Percentiles rank a stretch among this genome's conserved stretches.
Evolutionary conservation across 2,888 invertebrate species (phyloP).

Genomic region (Taphrorychus bicolor): DNA sequence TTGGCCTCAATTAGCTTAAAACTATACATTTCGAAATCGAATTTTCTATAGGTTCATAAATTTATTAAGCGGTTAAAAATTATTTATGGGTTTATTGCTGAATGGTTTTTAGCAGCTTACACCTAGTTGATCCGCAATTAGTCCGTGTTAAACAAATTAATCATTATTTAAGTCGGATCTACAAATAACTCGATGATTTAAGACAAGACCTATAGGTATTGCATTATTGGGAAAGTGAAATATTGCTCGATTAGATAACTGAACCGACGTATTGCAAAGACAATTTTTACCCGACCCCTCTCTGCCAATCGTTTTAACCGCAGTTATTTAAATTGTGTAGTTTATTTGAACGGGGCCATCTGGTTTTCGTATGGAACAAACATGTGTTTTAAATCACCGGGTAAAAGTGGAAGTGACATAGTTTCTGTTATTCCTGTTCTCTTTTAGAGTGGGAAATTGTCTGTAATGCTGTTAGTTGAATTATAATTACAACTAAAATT

Average conservation of each 20-base stretch:
- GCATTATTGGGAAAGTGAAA: background rate
- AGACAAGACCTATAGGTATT: too few relatives aligned
- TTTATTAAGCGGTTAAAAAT: too few relatives aligned
- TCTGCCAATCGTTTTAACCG: background rate
- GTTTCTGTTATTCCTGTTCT: slow-evolving; percentile 27
- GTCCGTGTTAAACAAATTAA: background rate
- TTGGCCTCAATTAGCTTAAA: background rate
- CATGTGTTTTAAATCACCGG: slow-evolving; percentile 25
- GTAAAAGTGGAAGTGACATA: slow-evolving; percentile 35
- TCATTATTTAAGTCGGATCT: background rate
- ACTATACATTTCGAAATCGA: background rate
- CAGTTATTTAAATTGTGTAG: slow-evolving; percentile 11
- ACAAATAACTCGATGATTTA: slow-evolving; percentile 11
- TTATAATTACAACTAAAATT: too few relatives aligned
- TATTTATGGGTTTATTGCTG: background rate
- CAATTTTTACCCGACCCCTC: slow-evolving; percentile 3
- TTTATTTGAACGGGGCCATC: slow-evolving; percentile 7
- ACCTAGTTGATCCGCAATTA: background rate
- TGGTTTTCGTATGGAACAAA: slow-evolving; percentile 14
- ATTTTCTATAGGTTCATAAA: background rate
- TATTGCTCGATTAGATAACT: background rate
- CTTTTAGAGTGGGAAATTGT: too few relatives aligned
- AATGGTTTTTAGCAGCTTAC: background rate
- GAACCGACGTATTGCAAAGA: background rate
- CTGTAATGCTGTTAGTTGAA: too few relatives aligned